Conservation (phyloP, 2,797 vertebrate genomes). For the Thunnus albacares region DNA sequence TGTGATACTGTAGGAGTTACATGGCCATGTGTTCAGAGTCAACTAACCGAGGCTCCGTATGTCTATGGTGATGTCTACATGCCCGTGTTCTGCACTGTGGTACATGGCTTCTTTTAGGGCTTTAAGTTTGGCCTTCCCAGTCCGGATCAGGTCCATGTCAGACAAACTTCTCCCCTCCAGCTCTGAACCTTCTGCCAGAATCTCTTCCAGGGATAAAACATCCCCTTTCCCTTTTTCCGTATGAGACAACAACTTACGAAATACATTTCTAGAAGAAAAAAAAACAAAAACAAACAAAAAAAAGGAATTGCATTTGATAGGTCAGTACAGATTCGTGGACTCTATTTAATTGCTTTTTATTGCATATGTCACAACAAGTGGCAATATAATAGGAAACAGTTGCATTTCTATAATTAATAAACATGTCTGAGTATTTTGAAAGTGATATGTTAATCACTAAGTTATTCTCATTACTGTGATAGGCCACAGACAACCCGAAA, state of each 20-base stretch:
- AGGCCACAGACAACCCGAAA: neutral
- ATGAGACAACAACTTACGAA: conserved; percentile 95
- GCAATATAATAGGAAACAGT: neutral
- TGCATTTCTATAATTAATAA: neutral
- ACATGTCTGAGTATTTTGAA: neutral
- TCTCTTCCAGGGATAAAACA: conserved; percentile 97
- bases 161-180: conserved; percentile 88
- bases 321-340: neutral
- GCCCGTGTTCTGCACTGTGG: conserved; percentile 96
- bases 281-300: conserved; percentile 1
- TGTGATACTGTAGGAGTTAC: neutral
- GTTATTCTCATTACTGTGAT: neutral
- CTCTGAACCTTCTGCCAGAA: conserved; percentile 95
- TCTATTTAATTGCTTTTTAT: neutral
- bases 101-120: conserved; percentile 98
- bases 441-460: neutral
- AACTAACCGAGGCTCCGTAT: conserved; percentile 95
- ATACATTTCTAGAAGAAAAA: conserved; percentile 90
- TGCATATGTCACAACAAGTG: neutral
- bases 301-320: neutral
- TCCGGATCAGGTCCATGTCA: conserved; percentile 90
- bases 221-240: conserved; percentile 94
- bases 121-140: conserved; percentile 95
- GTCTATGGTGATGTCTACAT: conserved; percentile 97
- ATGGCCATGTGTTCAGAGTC: neutral